Evolutionary conservation across 2,888 invertebrate species (phyloP).

Genomic region (Heliconius hortense): DNA sequence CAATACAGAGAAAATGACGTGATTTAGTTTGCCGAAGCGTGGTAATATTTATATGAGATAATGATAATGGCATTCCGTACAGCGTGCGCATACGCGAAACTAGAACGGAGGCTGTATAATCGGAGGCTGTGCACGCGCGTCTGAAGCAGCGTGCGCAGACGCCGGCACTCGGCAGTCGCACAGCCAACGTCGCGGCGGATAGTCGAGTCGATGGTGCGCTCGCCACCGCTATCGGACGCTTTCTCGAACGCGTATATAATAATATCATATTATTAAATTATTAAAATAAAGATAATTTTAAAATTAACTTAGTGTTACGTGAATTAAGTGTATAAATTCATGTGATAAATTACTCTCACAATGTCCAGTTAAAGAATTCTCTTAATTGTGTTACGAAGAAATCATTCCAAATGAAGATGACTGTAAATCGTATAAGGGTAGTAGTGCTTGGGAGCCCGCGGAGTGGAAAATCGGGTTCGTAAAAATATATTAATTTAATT

Average conservation of each 20-base stretch:
- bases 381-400: conserved; percentile 51
- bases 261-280: conserved; percentile 52
- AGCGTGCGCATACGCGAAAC: conserved; percentile 53
- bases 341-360: conserved; percentile 52
- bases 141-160: conserved; percentile 56
- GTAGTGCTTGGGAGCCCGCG: conserved; percentile 89
- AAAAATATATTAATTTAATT: conserved; percentile 36
- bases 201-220: conserved; percentile 51
- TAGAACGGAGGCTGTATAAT: conserved; percentile 65
- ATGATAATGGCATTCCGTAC: conserved; percentile 49
- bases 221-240: conserved; percentile 50
- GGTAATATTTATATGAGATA: conserved; percentile 46
- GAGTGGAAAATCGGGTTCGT: conserved; percentile 90
- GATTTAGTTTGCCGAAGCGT: conserved; percentile 39
- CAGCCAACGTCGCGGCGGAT: conserved; percentile 68
- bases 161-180: conserved; percentile 66
- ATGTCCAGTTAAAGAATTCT: conserved; percentile 62
- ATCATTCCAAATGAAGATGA: conserved; percentile 84
- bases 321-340: conserved; percentile 56
- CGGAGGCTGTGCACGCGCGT: conserved; percentile 57
- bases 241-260: conserved; percentile 73
- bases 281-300: conserved; percentile 26
- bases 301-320: conserved; percentile 55
- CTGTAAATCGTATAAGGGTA: conserved; percentile 90
- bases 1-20: conserved; percentile 33